Conservation (phyloP, 1,140 invertebrate genomes). For the Aphelenchoides avenae region DNA sequence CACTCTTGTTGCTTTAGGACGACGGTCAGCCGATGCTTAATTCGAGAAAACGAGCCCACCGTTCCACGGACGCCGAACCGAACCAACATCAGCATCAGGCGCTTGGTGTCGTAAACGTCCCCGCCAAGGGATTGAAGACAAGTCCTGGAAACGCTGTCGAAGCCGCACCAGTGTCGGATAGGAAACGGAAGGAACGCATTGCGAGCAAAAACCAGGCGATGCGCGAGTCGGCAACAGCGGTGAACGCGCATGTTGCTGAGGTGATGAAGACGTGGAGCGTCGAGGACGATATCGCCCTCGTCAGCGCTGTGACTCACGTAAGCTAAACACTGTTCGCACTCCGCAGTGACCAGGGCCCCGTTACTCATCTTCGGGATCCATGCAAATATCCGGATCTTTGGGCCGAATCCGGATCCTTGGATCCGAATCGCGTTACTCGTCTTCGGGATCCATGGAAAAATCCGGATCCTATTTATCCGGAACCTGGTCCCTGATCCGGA, state of each 20-base stretch:
- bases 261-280: conserved; percentile 93
- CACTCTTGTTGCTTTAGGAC: conserved; percentile 1
- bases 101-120: not conserved
- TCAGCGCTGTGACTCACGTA: conserved; percentile 86
- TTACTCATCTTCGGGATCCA: too few relatives aligned
- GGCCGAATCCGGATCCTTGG: too few relatives aligned
- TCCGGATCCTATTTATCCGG: too few relatives aligned
- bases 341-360: too few relatives aligned
- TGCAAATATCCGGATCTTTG: too few relatives aligned
- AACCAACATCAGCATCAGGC: not conserved
- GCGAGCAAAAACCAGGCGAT: conserved; percentile 20
- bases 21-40: conserved; percentile 1
- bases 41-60: conserved; percentile 13
- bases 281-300: conserved; percentile 86
- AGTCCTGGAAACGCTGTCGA: conserved; percentile 15
- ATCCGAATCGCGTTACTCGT: too few relatives aligned
- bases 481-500: too few relatives aligned
- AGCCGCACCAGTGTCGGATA: conserved; percentile 12
- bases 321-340: too few relatives aligned
- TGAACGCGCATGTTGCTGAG: conserved; percentile 62
- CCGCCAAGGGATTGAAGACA: conserved; percentile 2
- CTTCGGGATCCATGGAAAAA: too few relatives aligned
- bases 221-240: conserved; percentile 3
- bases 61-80: conserved; percentile 18
- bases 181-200: conserved; percentile 6